Percentiles rank a stretch among this genome's conserved stretches.
Evolutionary conservation across 2,113 vertebrate genomes (phyloP).

Genomic region (Sarotherodon lohbergeri): DNA sequence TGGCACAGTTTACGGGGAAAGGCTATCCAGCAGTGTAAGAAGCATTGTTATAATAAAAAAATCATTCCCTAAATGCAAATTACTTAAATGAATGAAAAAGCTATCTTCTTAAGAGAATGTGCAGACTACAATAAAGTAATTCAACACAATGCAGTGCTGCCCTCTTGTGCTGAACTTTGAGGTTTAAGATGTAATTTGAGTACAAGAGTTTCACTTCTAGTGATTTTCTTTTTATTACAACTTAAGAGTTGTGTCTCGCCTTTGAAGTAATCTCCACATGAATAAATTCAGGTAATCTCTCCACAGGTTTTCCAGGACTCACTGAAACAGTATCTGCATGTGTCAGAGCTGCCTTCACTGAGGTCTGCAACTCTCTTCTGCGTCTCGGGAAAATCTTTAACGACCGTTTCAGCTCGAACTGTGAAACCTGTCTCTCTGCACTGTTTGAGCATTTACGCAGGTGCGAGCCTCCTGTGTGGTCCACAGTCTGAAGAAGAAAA

Average conservation of each 20-base stretch:
- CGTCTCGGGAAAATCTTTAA: background rate
- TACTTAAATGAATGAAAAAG: background rate
- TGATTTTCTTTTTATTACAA: background rate
- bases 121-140: background rate
- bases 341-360: background rate
- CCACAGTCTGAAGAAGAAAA: background rate
- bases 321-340: background rate
- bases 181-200: background rate
- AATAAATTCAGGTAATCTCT: background rate
- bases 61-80: background rate
- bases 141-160: background rate
- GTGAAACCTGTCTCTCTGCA: background rate
- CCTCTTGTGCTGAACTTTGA: conserved; percentile 3
- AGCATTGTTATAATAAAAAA: background rate
- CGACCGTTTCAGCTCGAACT: background rate
- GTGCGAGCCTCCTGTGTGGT: conserved; percentile 23
- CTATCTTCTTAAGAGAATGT: background rate
- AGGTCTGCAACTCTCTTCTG: background rate
- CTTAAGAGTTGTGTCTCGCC: background rate
- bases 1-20: fast-evolving
- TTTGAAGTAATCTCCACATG: background rate
- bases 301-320: background rate
- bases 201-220: background rate
- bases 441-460: conserved; percentile 12
- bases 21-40: background rate